phyloP scores from a whole-genome alignment of 2,113 vertebrate genomes.

The Aptenodytes patagonicus region DNA sequence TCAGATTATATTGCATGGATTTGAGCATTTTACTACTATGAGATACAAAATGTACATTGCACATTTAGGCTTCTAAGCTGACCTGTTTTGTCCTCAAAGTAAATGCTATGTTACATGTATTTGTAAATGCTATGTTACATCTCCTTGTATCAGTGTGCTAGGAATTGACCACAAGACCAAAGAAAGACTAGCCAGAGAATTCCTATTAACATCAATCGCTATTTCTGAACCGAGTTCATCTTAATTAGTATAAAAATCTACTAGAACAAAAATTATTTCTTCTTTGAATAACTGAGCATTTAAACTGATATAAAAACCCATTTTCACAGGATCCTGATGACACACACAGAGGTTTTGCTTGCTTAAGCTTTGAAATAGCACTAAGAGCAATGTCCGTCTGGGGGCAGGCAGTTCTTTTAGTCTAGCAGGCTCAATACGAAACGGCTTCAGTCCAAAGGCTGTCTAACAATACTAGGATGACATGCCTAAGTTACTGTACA shows the following conservation, averaged over 20 bases:
- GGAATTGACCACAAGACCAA: background rate
- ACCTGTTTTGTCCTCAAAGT: background rate
- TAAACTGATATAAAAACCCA: background rate
- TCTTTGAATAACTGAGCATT: background rate
- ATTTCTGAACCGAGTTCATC: background rate
- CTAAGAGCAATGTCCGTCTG: background rate
- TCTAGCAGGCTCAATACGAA: background rate
- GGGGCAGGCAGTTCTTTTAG: background rate
- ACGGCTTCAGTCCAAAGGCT: background rate
- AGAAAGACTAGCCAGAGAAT: background rate
- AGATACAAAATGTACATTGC: background rate
- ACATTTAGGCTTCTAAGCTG: background rate
- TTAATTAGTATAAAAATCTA: background rate
- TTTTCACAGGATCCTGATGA: background rate
- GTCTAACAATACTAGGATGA: background rate
- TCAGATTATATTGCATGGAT: background rate
- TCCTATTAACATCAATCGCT: background rate
- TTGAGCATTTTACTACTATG: background rate
- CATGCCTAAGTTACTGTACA: background rate
- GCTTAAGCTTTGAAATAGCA: background rate
- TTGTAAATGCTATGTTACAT: background rate
- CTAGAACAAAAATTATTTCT: background rate
- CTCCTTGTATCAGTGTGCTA: background rate
- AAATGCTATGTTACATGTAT: background rate
- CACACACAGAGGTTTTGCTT: background rate